Evolutionary conservation across 2,113 vertebrate species (phyloP), one percentile per base, ranked within the genome.

Genomic region (Trogon surrucura): DNA sequence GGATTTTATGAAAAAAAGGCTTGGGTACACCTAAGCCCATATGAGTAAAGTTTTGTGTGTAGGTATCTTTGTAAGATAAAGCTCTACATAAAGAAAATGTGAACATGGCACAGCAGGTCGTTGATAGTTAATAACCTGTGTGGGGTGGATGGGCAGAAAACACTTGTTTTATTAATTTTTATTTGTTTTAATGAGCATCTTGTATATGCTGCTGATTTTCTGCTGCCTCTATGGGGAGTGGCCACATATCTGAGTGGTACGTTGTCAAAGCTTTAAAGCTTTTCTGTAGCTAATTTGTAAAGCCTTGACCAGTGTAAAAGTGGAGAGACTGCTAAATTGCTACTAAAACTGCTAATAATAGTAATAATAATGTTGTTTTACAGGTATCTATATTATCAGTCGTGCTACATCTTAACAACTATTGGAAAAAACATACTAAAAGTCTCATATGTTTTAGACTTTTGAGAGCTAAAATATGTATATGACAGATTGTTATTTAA

Each of bases 131-230:
- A 69, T 89, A 69, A 61, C 47, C 21, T 75, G 7, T 47, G 9
- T 80, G 60, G 79, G 75, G 12, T 57, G 60, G 47, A 58, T 88
- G 71, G 67, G 29, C 48, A 94, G 67, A 90, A 91, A 88, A 60
- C 10, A 29, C 26, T 88, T 80, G 13, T 34, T 94, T 85, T 64
- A 80, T 69, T 80, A 16, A 51, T 71, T 77, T 89, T 44, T 32
- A 38, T 85, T 91, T 96, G 29, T 94, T 91, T 94, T 94, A 93
- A 85, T 78, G 62, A 70, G 32, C 30, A 29, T 74, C 56, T 82
- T 94, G 30, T 95, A 45, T 88, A 38, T 90, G 11, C 82, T 93
- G 88, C 87, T 96, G 85, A 82, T 89, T 88, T 94, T 94, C 91
- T 95, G 71, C 93, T 91, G 83, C 62, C 87, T 93, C 62, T 94